phyloP scores from a whole-genome alignment of 2,797 vertebrate genomes.

The Lutra lutra region DNA sequence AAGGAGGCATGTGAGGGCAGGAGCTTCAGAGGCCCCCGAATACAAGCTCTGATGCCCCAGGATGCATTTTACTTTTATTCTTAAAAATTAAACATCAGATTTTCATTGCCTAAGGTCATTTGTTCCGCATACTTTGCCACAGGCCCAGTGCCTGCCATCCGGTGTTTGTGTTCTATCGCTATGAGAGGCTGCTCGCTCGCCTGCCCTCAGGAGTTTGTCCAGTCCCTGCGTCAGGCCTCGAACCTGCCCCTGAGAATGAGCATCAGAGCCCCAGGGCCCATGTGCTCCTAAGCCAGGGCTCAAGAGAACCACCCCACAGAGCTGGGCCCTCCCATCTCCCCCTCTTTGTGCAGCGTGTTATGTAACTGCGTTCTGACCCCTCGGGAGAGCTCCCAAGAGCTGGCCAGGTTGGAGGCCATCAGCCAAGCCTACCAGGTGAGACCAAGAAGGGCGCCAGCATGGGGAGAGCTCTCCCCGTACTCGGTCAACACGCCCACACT shows the following conservation, averaged over 20 bases:
- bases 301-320: fast-evolving
- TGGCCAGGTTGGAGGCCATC: constrained; percentile 84
- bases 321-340: background rate
- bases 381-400: constrained; percentile 87
- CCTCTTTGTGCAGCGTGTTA: constrained; percentile 85
- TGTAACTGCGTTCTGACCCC: constrained; percentile 92
- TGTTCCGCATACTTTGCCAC: background rate
- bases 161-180: fast-evolving
- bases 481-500: fast-evolving
- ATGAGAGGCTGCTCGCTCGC: background rate
- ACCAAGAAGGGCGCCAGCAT: background rate
- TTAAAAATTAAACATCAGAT: background rate
- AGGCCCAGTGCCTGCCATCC: background rate
- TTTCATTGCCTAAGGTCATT: background rate
- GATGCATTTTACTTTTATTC: background rate
- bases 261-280: background rate
- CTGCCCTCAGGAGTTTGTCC: background rate
- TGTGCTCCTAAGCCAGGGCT: background rate
- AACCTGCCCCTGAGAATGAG: background rate
- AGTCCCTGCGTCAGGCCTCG: fast-evolving
- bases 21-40: background rate
- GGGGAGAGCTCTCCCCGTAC: fast-evolving
- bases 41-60: background rate
- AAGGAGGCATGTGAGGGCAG: background rate
- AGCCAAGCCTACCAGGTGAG: constrained; percentile 92